These are phyloP conservation scores for Bunonema sp. DNA, from an alignment of 2,888 invertebrate species.

Conservation along the genomic window DNA sequence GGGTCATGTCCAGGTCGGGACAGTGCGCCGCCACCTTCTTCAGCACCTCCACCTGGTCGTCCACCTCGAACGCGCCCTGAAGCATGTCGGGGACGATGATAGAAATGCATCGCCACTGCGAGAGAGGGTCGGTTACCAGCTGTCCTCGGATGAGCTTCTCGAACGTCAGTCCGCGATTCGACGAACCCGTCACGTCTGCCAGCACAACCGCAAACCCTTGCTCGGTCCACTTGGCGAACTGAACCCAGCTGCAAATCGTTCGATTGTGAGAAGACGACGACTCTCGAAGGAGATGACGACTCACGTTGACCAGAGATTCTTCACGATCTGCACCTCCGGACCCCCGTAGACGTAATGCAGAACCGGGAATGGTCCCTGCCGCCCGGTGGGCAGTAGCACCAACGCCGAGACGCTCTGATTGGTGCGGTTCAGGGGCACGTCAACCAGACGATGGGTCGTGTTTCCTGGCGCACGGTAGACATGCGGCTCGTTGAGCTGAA, in stretches of 20 bases:
- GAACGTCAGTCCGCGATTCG: constrained; percentile 76
- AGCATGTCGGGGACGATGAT: constrained; percentile 5
- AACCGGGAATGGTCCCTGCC: constrained; percentile 60
- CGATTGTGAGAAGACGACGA: background rate
- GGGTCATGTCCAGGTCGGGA: constrained; percentile 74
- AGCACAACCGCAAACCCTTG: constrained; percentile 88
- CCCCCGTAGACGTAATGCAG: constrained; percentile 93
- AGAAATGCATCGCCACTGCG: background rate
- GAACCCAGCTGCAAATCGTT: constrained; percentile 11
- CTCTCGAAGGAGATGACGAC: constrained; percentile 3
- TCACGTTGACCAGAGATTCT: constrained; percentile 53
- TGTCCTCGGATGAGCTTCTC: constrained; percentile 73
- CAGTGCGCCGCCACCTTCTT: constrained; percentile 64
- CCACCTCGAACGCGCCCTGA: constrained; percentile 72
- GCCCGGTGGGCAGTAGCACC: no score
- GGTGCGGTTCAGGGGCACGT: no score
- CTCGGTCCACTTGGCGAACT: constrained; percentile 81
- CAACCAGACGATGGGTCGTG: no score
- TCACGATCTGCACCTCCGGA: constrained; percentile 90
- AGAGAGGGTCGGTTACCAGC: constrained; percentile 60
- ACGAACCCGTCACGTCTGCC: constrained; percentile 84
- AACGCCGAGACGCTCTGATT: no score
- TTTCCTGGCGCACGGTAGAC: no score
- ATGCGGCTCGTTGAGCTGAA: no score
- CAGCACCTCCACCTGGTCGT: constrained; percentile 85